Evolutionary conservation across 2,797 vertebrate genomes (phyloP).

Genomic region (Astyanax mexicanus): DNA sequence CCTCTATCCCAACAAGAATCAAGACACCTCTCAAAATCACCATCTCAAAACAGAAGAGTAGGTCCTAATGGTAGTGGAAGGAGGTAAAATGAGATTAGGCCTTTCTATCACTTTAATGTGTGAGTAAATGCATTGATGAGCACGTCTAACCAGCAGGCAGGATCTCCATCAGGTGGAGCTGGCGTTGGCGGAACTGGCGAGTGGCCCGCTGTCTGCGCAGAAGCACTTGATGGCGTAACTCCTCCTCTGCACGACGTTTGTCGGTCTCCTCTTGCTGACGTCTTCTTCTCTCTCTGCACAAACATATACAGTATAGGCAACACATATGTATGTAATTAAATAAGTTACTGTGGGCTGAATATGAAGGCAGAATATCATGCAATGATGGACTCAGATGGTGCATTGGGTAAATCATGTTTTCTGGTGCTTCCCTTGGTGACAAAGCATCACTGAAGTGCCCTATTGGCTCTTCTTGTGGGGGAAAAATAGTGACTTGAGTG

Average conservation of each 20-base stretch:
- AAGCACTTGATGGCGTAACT: slow-evolving; percentile 79
- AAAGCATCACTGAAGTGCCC: no score
- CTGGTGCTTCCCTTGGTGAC: no score
- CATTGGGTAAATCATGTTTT: no score
- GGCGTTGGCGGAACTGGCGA: slow-evolving; percentile 86
- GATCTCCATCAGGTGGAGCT: slow-evolving; percentile 85
- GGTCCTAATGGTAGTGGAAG: no score
- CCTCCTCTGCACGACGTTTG: slow-evolving; percentile 83
- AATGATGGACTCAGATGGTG: no score
- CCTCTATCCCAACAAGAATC: no score
- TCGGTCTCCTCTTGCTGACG: slow-evolving; percentile 75
- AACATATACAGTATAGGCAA: background rate
- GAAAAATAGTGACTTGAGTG: no score
- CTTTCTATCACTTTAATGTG: background rate
- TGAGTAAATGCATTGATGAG: slow-evolving; percentile 19
- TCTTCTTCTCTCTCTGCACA: slow-evolving; percentile 79
- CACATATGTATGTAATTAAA: no score
- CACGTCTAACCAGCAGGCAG: slow-evolving; percentile 84
- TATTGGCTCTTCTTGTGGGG: no score
- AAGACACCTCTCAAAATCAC: no score
- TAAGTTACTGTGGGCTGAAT: background rate
- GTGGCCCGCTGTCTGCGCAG: slow-evolving; percentile 87
- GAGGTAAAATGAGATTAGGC: no score
- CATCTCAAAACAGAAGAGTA: no score
- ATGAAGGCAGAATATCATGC: background rate